Evolutionary conservation across 2,797 vertebrate genomes (phyloP).

Genomic region (Epinephelus awoara): DNA sequence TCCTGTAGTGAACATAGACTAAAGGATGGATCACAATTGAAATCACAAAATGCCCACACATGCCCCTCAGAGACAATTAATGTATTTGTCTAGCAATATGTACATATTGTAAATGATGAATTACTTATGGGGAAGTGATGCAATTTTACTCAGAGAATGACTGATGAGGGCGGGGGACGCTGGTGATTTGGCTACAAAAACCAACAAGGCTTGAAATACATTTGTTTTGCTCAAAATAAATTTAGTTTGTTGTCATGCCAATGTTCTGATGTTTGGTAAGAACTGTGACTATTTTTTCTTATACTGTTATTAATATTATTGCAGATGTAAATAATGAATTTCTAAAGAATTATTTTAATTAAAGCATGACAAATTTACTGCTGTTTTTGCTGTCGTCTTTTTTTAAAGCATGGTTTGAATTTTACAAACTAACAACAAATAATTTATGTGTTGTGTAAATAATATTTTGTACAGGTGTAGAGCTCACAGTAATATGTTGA

Average conservation of each 20-base stretch:
- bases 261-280: constrained; percentile 84
- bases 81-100: constrained; percentile 75
- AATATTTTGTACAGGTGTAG: not conserved
- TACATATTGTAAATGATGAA: constrained; percentile 86
- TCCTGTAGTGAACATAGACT: constrained; percentile 9
- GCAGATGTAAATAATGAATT: constrained; percentile 89
- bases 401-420: constrained; percentile 3
- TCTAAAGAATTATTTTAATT: constrained; percentile 93
- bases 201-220: constrained; percentile 77
- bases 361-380: constrained; percentile 88
- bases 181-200: constrained; percentile 73
- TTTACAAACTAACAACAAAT: not conserved
- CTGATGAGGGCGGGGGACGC: constrained; percentile 42
- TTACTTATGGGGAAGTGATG: constrained; percentile 69
- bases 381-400: constrained; percentile 37
- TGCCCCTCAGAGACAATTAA: constrained; percentile 53
- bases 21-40: constrained; percentile 46
- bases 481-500: not conserved
- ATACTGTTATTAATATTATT: constrained; percentile 88
- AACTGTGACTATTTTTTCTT: constrained; percentile 87
- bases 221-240: constrained; percentile 74
- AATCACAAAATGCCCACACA: constrained; percentile 33
- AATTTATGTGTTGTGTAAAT: not conserved
- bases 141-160: constrained; percentile 70
- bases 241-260: constrained; percentile 83